Evolutionary conservation across 2,113 vertebrate genomes (phyloP), one percentile per base, ranked within the genome.

Genomic region (Pelecanus crispus): DNA sequence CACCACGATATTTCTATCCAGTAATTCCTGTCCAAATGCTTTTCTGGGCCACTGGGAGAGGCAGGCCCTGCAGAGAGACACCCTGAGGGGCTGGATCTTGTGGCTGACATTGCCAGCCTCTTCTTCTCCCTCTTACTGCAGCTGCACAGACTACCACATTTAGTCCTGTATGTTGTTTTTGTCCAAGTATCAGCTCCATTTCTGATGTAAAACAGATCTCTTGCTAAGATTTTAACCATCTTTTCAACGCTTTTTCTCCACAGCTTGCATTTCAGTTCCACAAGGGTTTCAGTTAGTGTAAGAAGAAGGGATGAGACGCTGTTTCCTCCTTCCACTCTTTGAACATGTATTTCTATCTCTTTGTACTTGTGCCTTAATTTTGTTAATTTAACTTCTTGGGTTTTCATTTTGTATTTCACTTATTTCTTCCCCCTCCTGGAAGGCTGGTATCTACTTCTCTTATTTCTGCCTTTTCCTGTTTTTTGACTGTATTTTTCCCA

Each of bases 1-100:
- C 1, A 0, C 0, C 0, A 53, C 0, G 11, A 1, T 16, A 31
- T 79, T 82, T 85, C 32, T 61, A 34, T 22, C 28, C 22, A 21
- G 34, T 32, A n/a, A 67, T 78, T 42, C 84, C 53, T 7, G 2
- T 38, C 22, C 50, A 13, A 61, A 34, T 11, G 53, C 25, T 90
- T 72, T 77, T 61, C 67, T 67, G 28, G 34, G 50, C 32, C 45
- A 38, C 25, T 8, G 36, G 21, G 40, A 79, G n/a, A 58, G 20
- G 15, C 24, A 36, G 31, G 5, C 17, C 52, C 68, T 49, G 44
- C 0, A 2, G 24, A 36, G 63, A 26, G 21, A 22, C 20, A 34
- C 3, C n/a, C 34, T 1, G 1, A 79, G 62, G 66, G 34, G 17
- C 2, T 86, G 53, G 20, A 28, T 61, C 36, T 38, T 42, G 59